Conservation (phyloP, 2,797 vertebrate species). For the Spatula versicolor region DNA sequence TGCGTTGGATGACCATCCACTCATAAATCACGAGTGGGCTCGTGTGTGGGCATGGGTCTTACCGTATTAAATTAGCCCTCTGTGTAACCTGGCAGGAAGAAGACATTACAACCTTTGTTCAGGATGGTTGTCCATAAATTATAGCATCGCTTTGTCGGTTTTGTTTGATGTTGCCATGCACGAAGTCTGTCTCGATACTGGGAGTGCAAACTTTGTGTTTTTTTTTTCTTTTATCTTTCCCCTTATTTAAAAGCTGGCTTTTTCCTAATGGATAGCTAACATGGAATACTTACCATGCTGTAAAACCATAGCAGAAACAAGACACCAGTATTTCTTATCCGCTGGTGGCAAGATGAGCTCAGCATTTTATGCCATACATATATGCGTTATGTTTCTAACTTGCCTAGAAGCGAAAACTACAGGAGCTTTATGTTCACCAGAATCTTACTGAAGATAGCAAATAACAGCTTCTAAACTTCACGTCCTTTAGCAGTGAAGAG, state of each 20-base stretch:
- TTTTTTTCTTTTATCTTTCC: neutral
- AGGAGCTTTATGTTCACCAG: neutral
- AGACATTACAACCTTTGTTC: neutral
- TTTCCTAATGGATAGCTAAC: neutral
- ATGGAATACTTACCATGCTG: neutral
- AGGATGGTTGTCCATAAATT: neutral
- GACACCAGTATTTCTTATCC: neutral
- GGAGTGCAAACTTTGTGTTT: neutral
- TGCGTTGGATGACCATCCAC: neutral
- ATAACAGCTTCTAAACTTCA: neutral
- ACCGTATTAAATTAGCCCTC: neutral
- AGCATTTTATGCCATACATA: neutral
- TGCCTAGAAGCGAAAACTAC: neutral
- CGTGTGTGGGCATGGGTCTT: neutral
- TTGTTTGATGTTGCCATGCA: neutral
- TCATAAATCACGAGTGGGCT: neutral
- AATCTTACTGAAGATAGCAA: neutral
- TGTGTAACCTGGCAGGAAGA: neutral
- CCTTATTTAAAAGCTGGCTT: neutral
- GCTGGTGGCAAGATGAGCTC: neutral
- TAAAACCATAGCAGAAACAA: neutral
- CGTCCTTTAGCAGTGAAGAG: neutral
- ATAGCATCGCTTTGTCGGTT: neutral
- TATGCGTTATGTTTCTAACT: neutral
- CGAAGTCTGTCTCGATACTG: neutral